A percentile compares a stretch with the other conserved stretches of the same genome.
Conservation (phyloP, 1,140 invertebrate genomes). For the Diorhabda elongata region DNA sequence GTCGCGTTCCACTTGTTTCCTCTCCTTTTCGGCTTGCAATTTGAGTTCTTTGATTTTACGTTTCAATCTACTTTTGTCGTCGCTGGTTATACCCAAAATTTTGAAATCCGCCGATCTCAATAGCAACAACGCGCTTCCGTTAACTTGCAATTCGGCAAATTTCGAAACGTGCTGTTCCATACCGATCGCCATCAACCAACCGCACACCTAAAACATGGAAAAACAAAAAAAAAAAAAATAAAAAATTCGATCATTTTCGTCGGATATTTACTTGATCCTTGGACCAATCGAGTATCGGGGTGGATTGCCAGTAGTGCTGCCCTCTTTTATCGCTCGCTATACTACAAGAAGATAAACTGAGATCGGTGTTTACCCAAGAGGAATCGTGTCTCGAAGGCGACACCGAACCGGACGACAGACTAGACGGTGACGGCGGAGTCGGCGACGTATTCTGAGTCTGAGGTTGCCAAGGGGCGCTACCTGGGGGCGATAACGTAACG, state of each 20-base stretch:
- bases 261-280: constrained; percentile 69
- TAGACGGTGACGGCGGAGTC: constrained; percentile 59
- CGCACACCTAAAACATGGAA: constrained; percentile 61
- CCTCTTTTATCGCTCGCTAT: constrained; percentile 61
- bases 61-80: constrained; percentile 80
- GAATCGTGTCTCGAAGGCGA: constrained; percentile 46
- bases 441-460: constrained; percentile 43
- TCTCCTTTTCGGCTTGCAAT: constrained; percentile 73
- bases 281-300: constrained; percentile 76
- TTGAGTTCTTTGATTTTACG: constrained; percentile 85
- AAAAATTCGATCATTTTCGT: neutral
- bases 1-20: constrained; percentile 67
- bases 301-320: constrained; percentile 65
- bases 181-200: constrained; percentile 78
- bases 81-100: constrained; percentile 70
- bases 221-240: constrained; percentile 5
- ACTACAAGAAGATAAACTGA: constrained; percentile 54
- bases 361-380: constrained; percentile 49
- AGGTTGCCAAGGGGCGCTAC: constrained; percentile 56
- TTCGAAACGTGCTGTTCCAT: constrained; percentile 78
- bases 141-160: constrained; percentile 80
- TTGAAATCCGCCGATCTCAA: constrained; percentile 87
- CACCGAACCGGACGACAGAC: constrained; percentile 59
- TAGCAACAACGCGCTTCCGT: constrained; percentile 73
- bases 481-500: constrained; percentile 54